Conservation (phyloP, 2,797 vertebrate genomes). For the Rhabdophis nuchalis region DNA sequence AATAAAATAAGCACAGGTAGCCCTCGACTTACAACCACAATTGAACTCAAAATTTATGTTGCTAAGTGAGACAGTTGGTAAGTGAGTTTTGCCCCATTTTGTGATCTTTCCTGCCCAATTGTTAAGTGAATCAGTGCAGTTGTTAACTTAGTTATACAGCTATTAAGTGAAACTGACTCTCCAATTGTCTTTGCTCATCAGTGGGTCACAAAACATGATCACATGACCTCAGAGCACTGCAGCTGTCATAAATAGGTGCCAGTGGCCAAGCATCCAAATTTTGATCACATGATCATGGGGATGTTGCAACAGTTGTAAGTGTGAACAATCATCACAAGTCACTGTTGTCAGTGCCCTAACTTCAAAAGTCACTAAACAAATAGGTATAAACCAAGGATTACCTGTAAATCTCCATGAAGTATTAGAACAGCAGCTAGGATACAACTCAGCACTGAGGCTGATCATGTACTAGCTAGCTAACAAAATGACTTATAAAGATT, state of each 20-base stretch:
- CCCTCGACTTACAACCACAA: not conserved
- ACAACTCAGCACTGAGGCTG: not conserved
- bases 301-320: not conserved
- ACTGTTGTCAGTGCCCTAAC: not conserved
- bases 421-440: not conserved
- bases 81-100: not conserved
- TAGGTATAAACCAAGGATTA: not conserved
- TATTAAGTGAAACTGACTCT: not conserved
- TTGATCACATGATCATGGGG: not conserved
- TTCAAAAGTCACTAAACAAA: not conserved
- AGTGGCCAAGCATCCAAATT: not conserved
- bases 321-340: not conserved
- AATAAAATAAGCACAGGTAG: not conserved
- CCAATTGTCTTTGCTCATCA: not conserved
- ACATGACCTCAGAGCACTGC: not conserved
- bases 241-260: not conserved
- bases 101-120: not conserved
- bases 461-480: not conserved
- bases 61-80: not conserved
- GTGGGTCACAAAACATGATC: not conserved
- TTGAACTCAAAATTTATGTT: not conserved
- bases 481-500: not conserved
- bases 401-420: not conserved
- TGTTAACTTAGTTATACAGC: not conserved
- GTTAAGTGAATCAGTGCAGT: not conserved